Percentiles rank a stretch among this genome's conserved stretches.
Conservation (phyloP, 2,888 invertebrate genomes). For the Sphaerophoria rueppellii region DNA sequence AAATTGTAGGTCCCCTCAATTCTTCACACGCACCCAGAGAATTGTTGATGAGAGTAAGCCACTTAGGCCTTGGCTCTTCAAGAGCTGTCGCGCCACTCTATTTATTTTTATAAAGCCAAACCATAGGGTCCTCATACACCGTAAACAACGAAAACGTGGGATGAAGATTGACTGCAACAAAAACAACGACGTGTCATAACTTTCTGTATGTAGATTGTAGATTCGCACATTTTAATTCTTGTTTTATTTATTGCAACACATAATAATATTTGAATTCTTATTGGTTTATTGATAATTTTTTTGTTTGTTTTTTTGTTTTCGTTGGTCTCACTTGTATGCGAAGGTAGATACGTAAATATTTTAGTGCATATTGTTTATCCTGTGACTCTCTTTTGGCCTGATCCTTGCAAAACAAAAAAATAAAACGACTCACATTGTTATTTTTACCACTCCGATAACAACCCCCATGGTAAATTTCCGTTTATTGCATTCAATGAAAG, state of each 20-base stretch:
- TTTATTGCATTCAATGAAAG: background rate
- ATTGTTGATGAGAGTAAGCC: too few relatives aligned
- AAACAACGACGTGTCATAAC: conserved; percentile 13
- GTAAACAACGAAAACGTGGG: conserved; percentile 42
- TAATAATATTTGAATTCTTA: conserved; percentile 50
- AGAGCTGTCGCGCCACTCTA: too few relatives aligned
- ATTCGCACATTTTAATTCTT: conserved; percentile 1
- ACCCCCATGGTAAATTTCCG: background rate
- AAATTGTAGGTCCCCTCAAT: too few relatives aligned
- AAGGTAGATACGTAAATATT: conserved; percentile 51
- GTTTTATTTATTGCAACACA: conserved; percentile 9
- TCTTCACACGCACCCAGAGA: too few relatives aligned
- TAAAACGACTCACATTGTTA: conserved; percentile 31
- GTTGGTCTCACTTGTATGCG: conserved; percentile 56
- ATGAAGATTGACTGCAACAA: conserved; percentile 39
- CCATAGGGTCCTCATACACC: conserved; percentile 4
- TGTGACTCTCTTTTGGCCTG: background rate
- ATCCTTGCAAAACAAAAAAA: conserved; percentile 3
- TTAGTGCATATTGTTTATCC: conserved; percentile 30
- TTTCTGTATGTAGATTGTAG: background rate
- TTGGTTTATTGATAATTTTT: conserved; percentile 54
- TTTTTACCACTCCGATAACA: conserved; percentile 13
- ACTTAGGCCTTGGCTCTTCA: too few relatives aligned
- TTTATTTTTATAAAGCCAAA: too few relatives aligned
- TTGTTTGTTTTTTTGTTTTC: background rate